Conservation (phyloP, 1,140 invertebrate species). For the Papilio dardanus region DNA sequence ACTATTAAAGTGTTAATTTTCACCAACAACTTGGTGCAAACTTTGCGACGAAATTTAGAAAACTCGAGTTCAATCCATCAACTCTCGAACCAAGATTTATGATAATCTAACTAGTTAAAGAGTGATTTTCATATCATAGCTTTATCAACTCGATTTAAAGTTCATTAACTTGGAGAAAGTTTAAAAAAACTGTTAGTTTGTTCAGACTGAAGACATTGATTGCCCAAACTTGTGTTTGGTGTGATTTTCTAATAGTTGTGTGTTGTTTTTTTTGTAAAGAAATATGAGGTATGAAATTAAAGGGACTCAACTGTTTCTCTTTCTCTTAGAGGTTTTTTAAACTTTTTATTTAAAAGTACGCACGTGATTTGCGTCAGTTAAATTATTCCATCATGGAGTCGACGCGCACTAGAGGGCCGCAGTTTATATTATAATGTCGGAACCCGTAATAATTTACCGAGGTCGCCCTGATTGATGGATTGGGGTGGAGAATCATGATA, state of each 20-base stretch:
- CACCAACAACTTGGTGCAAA: conserved; percentile 30
- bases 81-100: conserved; percentile 35
- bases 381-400: conserved; percentile 36
- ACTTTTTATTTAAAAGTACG: neutral
- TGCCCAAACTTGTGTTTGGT: too few relatives aligned
- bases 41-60: conserved; percentile 26
- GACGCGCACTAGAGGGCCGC: conserved; percentile 27
- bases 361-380: conserved; percentile 24
- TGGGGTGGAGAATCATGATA: conserved; percentile 13
- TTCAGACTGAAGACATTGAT: too few relatives aligned
- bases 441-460: conserved; percentile 42
- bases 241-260: too few relatives aligned
- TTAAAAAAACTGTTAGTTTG: too few relatives aligned
- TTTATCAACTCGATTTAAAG: neutral
- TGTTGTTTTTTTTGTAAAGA: too few relatives aligned
- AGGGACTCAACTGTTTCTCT: too few relatives aligned
- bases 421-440: conserved; percentile 48
- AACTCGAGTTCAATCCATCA: conserved; percentile 27
- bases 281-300: too few relatives aligned
- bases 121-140: conserved; percentile 18
- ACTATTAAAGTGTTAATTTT: conserved; percentile 31
- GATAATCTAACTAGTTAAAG: conserved; percentile 27
- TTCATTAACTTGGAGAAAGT: neutral
- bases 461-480: conserved; percentile 46
- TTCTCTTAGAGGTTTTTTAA: neutral